Evolutionary conservation across 2,797 vertebrate genomes (phyloP).

Genomic region (Streptopelia turtur): DNA sequence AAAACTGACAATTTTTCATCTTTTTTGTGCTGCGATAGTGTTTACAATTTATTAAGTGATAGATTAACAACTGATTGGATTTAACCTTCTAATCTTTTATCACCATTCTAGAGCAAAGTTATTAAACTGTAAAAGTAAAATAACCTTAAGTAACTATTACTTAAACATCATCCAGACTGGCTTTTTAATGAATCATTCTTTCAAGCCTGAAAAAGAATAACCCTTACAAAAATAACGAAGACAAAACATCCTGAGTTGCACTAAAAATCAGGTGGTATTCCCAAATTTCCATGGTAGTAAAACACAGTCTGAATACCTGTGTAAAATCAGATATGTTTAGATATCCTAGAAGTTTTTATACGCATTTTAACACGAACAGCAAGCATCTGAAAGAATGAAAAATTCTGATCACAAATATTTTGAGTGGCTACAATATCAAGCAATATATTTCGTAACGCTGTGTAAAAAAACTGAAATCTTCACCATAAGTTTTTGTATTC

Average conservation of each 20-base stretch:
- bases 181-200: neutral
- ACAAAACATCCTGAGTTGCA: neutral
- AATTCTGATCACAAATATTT: neutral
- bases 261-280: neutral
- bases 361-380: neutral
- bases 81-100: slow-evolving; percentile 51
- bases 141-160: slow-evolving; percentile 17
- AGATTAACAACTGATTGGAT: slow-evolving; percentile 61
- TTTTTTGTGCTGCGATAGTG: slow-evolving; percentile 61
- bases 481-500: fast-evolving
- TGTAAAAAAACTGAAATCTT: neutral
- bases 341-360: neutral
- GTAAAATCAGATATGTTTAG: neutral
- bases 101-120: slow-evolving; percentile 18
- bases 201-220: neutral
- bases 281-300: neutral
- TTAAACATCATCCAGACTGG: slow-evolving; percentile 15
- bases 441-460: neutral
- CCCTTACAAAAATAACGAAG: neutral
- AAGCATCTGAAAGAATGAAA: neutral
- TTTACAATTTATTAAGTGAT: slow-evolving; percentile 69
- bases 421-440: neutral
- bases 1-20: slow-evolving; percentile 60
- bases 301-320: neutral
- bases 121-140: slow-evolving; percentile 49